These are phyloP conservation scores for Haemorhous mexicanus DNA, from an alignment of 2,113 vertebrate genomes.

Conservation along the genomic window DNA sequence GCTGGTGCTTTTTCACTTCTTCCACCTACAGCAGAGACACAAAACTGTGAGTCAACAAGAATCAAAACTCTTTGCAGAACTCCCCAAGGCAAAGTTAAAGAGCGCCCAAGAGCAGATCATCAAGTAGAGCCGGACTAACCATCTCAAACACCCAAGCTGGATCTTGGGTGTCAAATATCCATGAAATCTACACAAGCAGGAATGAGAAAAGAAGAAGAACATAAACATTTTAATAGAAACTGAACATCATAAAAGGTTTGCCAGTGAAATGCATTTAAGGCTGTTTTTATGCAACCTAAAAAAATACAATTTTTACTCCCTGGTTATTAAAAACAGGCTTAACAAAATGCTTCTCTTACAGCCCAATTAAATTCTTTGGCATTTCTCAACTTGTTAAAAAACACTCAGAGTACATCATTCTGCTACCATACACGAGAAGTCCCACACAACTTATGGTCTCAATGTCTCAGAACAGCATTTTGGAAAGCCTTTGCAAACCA, in stretches of 20 bases:
- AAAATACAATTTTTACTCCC: neutral
- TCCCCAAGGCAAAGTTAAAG: neutral
- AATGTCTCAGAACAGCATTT: neutral
- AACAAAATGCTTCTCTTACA: conserved; percentile 13
- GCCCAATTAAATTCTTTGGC: conserved; percentile 43
- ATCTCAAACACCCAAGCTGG: neutral
- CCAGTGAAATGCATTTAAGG: neutral
- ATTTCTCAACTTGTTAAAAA: conserved; percentile 50
- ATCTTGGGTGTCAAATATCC: neutral
- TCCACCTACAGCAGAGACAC: conserved; percentile 81
- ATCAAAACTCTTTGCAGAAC: neutral
- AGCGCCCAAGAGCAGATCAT: neutral
- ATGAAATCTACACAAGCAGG: neutral
- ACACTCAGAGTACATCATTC: conserved; percentile 41
- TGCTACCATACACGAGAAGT: conserved; percentile 38
- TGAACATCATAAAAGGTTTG: neutral
- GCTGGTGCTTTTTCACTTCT: conserved; percentile 95
- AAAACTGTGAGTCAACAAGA: neutral
- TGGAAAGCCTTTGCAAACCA: conserved; percentile 54
- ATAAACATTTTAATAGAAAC: neutral
- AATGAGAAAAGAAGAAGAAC: neutral
- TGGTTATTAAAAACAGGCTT: conserved; percentile 18
- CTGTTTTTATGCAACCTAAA: neutral
- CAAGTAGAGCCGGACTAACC: neutral
- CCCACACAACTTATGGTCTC: conserved; percentile 56